phyloP scores from a whole-genome alignment of 2,797 vertebrate species.

The Cuniculus paca region DNA sequence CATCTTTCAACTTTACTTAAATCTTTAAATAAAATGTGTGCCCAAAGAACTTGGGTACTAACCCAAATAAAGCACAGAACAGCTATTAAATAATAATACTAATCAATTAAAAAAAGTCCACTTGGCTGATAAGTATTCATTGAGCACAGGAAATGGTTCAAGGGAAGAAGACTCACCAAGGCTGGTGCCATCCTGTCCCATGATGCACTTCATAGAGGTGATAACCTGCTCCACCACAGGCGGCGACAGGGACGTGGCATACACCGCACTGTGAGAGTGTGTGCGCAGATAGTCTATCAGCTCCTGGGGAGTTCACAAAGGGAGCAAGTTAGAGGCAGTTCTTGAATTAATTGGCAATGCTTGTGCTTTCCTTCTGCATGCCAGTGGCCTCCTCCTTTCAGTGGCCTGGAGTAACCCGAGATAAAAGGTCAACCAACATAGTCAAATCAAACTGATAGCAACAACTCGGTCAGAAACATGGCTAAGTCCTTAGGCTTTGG shows the following conservation, averaged over 20 bases:
- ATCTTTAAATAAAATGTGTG: background rate
- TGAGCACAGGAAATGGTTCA: background rate
- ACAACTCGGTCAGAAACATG: background rate
- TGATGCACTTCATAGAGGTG: slow-evolving; percentile 96
- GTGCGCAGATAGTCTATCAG: slow-evolving; percentile 95
- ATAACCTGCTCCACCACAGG: slow-evolving; percentile 96
- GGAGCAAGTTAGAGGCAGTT: background rate
- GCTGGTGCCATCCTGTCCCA: slow-evolving; percentile 95
- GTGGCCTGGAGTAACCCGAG: background rate
- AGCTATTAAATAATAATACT: background rate
- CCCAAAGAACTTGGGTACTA: background rate
- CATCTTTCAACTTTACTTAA: background rate
- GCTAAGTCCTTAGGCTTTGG: background rate
- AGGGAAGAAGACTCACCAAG: slow-evolving; percentile 90
- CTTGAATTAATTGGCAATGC: background rate
- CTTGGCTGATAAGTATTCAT: background rate
- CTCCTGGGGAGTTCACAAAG: slow-evolving; percentile 89
- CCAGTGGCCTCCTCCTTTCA: background rate
- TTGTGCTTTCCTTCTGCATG: background rate
- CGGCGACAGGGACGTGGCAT: slow-evolving; percentile 95
- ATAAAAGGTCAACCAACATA: background rate
- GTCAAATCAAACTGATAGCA: background rate
- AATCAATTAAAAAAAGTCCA: background rate
- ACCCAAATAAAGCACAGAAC: background rate
- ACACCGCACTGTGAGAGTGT: slow-evolving; percentile 96